A percentile compares a stretch with the other conserved stretches of the same genome.
Conservation (phyloP, 2,797 vertebrate genomes). For the Podarcis siculus region DNA sequence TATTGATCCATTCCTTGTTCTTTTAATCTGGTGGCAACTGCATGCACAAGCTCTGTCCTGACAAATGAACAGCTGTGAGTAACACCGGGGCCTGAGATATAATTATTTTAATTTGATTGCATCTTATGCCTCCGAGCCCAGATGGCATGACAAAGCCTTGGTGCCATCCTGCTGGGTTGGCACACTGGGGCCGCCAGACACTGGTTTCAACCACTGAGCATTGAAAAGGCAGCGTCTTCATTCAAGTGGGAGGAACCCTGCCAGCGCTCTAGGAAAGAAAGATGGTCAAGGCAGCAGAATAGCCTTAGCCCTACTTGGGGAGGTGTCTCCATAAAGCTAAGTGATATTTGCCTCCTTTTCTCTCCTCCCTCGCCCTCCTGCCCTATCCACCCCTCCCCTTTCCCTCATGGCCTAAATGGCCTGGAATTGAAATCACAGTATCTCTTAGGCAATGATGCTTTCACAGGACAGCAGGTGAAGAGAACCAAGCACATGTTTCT, state of each 20-base stretch:
- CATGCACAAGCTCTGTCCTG: accelerated
- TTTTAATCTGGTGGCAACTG: not conserved
- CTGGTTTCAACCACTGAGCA: conserved; percentile 33
- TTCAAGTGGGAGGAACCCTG: conserved; percentile 12
- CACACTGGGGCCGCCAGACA: conserved; percentile 58
- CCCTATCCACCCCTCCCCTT: not conserved
- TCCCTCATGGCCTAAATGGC: conserved; percentile 40
- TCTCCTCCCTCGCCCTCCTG: not conserved
- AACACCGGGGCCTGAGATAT: conserved; percentile 9
- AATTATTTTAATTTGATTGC: conserved; percentile 53
- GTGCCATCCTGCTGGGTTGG: conserved; percentile 67
- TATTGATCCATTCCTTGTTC: not conserved
- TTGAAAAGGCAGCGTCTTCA: conserved; percentile 46
- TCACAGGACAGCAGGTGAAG: conserved; percentile 74
- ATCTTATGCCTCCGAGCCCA: conserved; percentile 61
- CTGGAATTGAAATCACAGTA: conserved; percentile 52
- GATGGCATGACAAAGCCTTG: conserved; percentile 65
- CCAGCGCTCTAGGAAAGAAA: conserved; percentile 34
- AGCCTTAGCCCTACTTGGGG: conserved; percentile 28
- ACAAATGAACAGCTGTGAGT: conserved; percentile 54
- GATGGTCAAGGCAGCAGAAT: conserved; percentile 44
- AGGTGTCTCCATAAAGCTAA: conserved; percentile 22
- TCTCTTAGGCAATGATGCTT: conserved; percentile 63
- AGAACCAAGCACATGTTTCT: conserved; percentile 61
- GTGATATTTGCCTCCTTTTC: not conserved